A percentile compares a stretch with the other conserved stretches of the same genome.
phyloP scores from a whole-genome alignment of 2,113 vertebrate species.

The Arothron firmamentum region DNA sequence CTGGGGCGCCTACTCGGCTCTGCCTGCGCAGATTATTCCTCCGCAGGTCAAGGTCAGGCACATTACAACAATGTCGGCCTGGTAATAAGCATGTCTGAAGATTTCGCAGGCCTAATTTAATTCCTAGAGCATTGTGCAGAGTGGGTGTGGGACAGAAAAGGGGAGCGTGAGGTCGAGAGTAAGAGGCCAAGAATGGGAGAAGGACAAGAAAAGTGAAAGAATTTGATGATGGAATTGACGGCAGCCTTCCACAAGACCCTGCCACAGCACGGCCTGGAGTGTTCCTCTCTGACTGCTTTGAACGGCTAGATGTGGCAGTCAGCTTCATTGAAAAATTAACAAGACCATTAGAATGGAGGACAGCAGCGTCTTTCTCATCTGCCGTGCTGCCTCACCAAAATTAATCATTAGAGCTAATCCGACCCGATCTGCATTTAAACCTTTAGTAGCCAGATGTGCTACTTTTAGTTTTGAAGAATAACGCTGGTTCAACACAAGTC shows the following conservation, averaged over 20 bases:
- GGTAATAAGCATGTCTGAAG: slow-evolving; percentile 69
- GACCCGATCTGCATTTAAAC: slow-evolving; percentile 37
- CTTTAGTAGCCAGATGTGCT: slow-evolving; percentile 6
- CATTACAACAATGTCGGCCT: slow-evolving; percentile 65
- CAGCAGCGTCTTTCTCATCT: slow-evolving; percentile 59
- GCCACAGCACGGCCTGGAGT: slow-evolving; percentile 21
- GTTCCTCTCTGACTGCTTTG: slow-evolving; percentile 34
- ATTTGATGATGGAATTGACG: slow-evolving; percentile 42
- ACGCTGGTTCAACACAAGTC: slow-evolving; percentile 48
- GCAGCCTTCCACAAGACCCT: slow-evolving; percentile 34
- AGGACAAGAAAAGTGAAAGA: slow-evolving; percentile 40
- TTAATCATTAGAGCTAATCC: slow-evolving; percentile 51
- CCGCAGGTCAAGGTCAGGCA: slow-evolving; percentile 71
- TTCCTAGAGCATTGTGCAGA: slow-evolving; percentile 52
- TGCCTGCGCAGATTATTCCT: slow-evolving; percentile 67
- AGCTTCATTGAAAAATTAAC: slow-evolving; percentile 66
- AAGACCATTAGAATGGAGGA: slow-evolving; percentile 69
- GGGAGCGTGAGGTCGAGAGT: neutral
- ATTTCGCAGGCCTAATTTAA: slow-evolving; percentile 69
- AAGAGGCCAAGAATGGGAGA: slow-evolving; percentile 15
- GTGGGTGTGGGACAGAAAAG: slow-evolving; percentile 34
- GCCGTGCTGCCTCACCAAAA: slow-evolving; percentile 59
- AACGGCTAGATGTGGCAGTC: slow-evolving; percentile 62
- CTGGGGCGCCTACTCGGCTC: slow-evolving; percentile 39
- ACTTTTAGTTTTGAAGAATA: slow-evolving; percentile 21